phyloP scores from a whole-genome alignment of 2,888 invertebrate species.

The Drosophila nr. medialis region DNA sequence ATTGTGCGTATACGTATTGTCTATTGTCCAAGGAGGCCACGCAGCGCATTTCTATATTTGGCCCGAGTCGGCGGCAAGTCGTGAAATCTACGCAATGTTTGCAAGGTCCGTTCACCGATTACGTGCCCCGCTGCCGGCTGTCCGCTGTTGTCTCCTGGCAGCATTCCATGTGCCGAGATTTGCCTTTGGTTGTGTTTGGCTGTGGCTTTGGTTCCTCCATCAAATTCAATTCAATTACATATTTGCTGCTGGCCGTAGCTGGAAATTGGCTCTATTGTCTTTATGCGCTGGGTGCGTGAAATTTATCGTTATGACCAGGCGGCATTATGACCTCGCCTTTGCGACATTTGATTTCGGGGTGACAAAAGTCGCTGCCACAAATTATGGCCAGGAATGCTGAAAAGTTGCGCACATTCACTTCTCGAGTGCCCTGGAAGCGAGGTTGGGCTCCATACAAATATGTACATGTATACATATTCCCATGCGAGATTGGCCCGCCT shows the following conservation, averaged over 20 bases:
- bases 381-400: slow-evolving; percentile 62
- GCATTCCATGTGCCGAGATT: slow-evolving; percentile 66
- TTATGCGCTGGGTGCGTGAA: slow-evolving; percentile 69
- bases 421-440: slow-evolving; percentile 13
- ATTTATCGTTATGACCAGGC: slow-evolving; percentile 73
- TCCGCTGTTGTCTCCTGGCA: slow-evolving; percentile 10
- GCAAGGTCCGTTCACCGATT: slow-evolving; percentile 42
- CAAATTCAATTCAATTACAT: slow-evolving; percentile 73
- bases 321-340: slow-evolving; percentile 68
- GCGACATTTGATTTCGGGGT: slow-evolving; percentile 68
- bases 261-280: slow-evolving; percentile 72
- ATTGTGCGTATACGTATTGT: slow-evolving; percentile 72
- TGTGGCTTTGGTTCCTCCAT: slow-evolving; percentile 22
- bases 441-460: slow-evolving; percentile 27
- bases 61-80: slow-evolving; percentile 39
- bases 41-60: slow-evolving; percentile 68
- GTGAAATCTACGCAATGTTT: slow-evolving; percentile 69
- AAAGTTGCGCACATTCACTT: slow-evolving; percentile 59
- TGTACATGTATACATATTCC: background rate
- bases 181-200: slow-evolving; percentile 51
- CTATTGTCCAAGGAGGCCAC: slow-evolving; percentile 66
- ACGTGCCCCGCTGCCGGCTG: background rate
- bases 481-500: slow-evolving; percentile 4
- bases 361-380: slow-evolving; percentile 58
- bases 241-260: slow-evolving; percentile 38